Evolutionary conservation across 2,888 invertebrate genomes (phyloP).

Genomic region (Ellobium chinense): DNA sequence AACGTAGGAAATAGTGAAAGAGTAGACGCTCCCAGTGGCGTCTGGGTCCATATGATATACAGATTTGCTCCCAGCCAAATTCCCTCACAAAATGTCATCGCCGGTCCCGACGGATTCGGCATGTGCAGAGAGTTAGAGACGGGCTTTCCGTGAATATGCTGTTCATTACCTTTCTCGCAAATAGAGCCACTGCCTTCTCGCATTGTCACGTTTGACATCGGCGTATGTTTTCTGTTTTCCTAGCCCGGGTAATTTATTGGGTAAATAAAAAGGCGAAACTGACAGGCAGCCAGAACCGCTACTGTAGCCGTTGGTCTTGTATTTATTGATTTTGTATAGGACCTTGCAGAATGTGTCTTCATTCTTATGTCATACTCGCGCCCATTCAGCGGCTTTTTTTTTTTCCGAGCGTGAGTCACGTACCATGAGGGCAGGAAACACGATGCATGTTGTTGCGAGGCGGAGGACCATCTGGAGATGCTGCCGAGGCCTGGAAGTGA

Average conservation of each 20-base stretch:
- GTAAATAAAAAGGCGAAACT: slow-evolving; percentile 32
- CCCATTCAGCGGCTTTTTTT: background rate
- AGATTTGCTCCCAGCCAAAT: slow-evolving; percentile 28
- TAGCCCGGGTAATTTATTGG: slow-evolving; percentile 25
- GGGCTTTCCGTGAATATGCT: slow-evolving; percentile 3
- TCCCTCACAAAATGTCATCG: slow-evolving; percentile 27
- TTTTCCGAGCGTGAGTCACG: no score
- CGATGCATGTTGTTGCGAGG: no score
- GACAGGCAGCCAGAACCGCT: slow-evolving; percentile 14
- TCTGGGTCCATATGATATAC: slow-evolving; percentile 18
- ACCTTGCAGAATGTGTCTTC: slow-evolving; percentile 28
- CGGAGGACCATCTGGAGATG: no score
- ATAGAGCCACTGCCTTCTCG: slow-evolving; percentile 19
- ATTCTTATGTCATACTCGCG: background rate
- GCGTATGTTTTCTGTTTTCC: slow-evolving; percentile 28
- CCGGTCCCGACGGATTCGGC: slow-evolving; percentile 9
- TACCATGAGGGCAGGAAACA: no score
- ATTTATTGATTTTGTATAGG: slow-evolving; percentile 30
- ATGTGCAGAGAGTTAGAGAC: slow-evolving; percentile 20
- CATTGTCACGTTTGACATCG: slow-evolving; percentile 23
- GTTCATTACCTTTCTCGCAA: slow-evolving; percentile 14
- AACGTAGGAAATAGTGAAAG: background rate
- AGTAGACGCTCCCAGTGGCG: background rate
- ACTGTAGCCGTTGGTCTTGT: background rate
- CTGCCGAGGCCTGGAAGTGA: no score